phyloP scores from a whole-genome alignment of 2,888 invertebrate genomes.

The Cephus pygmeus region DNA sequence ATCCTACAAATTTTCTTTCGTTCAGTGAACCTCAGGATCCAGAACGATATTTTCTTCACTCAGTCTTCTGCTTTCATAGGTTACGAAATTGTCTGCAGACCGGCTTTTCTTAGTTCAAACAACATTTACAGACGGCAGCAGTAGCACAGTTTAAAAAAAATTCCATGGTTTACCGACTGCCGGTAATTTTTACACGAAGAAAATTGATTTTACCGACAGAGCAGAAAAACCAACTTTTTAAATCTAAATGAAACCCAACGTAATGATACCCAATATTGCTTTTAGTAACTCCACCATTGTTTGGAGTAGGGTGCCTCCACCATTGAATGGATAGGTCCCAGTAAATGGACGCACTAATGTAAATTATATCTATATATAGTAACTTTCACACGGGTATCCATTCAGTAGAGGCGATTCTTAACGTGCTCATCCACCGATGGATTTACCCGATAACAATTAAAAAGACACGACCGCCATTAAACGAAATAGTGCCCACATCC shows the following conservation, averaged over 20 bases:
- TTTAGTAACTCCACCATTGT: not conserved
- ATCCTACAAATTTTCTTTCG: conserved; percentile 16
- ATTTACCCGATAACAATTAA: not conserved
- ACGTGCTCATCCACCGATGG: no score
- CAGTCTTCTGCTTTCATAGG: conserved; percentile 47
- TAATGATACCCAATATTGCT: not conserved
- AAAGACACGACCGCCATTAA: not conserved
- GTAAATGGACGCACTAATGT: no score
- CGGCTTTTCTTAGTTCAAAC: conserved; percentile 1
- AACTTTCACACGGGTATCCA: no score
- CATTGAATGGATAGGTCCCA: no score
- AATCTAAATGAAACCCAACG: not conserved
- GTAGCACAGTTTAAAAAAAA: not conserved
- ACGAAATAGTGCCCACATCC: not conserved
- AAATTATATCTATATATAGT: no score
- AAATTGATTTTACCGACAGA: not conserved
- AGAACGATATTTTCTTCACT: conserved; percentile 11
- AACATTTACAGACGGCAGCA: not conserved
- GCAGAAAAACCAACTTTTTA: not conserved
- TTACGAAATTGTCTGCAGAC: conserved; percentile 43
- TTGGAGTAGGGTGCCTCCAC: not conserved
- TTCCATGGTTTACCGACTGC: not conserved
- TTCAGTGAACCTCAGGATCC: not conserved
- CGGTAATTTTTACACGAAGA: not conserved
- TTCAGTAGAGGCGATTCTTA: no score